Evolutionary conservation across 2,888 invertebrate species (phyloP).

Genomic region (Acrobasis repandana): DNA sequence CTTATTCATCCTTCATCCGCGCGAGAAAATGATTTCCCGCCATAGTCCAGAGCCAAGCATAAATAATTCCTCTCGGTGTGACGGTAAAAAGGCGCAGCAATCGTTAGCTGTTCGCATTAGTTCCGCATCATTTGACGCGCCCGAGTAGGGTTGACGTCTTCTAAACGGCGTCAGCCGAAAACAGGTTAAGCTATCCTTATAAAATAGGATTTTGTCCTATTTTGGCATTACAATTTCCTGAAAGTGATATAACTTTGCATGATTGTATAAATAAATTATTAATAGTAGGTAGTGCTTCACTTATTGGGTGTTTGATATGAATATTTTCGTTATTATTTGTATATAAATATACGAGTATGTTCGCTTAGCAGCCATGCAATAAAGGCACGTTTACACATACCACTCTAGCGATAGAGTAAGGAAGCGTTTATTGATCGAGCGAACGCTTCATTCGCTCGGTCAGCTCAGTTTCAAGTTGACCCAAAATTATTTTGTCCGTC

Average conservation of each 20-base stretch:
- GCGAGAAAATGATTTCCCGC: too few species aligned
- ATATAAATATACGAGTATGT: too few species aligned
- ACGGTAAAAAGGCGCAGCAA: slow-evolving; percentile 57
- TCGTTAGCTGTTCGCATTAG: slow-evolving; percentile 65
- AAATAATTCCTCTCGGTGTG: slow-evolving; percentile 50
- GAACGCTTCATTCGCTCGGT: too few species aligned
- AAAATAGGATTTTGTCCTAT: background rate
- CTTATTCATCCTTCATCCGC: too few species aligned
- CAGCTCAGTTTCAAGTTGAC: too few species aligned
- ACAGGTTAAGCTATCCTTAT: background rate
- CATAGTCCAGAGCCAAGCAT: slow-evolving; percentile 48
- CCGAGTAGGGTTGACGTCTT: slow-evolving; percentile 31
- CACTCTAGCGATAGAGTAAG: slow-evolving; percentile 45
- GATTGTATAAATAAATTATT: background rate
- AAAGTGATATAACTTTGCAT: background rate
- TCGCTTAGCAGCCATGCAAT: slow-evolving; percentile 29
- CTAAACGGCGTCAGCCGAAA: slow-evolving; percentile 21
- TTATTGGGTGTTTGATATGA: too few species aligned
- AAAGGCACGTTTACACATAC: slow-evolving; percentile 56
- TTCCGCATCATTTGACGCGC: slow-evolving; percentile 62
- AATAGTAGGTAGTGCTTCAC: too few species aligned
- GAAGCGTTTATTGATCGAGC: too few species aligned
- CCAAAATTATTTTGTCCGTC: too few species aligned
- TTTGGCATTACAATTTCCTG: background rate
- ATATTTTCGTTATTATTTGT: too few species aligned